Percentiles rank a stretch among this genome's conserved stretches.
These are phyloP conservation scores for Protula sp. DNA, from an alignment of 2,888 invertebrate genomes.

Conservation along the genomic window DNA sequence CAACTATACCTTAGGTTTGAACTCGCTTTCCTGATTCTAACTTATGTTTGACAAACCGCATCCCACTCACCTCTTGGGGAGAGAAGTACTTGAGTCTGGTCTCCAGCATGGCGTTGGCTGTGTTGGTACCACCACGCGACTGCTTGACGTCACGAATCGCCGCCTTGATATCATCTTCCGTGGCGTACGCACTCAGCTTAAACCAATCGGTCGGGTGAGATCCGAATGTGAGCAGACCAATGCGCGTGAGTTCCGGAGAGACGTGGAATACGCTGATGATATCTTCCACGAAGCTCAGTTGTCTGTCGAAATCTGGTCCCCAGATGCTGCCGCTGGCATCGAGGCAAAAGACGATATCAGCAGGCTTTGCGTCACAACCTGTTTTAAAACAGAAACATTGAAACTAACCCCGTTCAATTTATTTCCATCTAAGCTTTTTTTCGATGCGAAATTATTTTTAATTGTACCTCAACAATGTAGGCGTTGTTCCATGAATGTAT, in stretches of 20 bases:
- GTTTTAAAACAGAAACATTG: neutral
- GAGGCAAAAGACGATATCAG: conserved; percentile 2
- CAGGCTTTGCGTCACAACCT: neutral
- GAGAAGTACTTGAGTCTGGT: conserved; percentile 15
- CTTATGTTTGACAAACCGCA: too few relatives aligned
- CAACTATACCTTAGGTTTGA: too few relatives aligned
- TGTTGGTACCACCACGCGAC: conserved; percentile 15
- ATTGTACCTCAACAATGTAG: too few relatives aligned
- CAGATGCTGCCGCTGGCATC: conserved; percentile 37
- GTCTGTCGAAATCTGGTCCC: conserved; percentile 35
- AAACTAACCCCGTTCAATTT: too few relatives aligned
- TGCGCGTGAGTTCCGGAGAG: conserved; percentile 4
- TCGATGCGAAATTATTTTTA: too few relatives aligned
- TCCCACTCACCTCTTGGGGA: neutral
- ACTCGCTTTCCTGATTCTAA: too few relatives aligned
- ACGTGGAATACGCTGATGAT: conserved; percentile 26
- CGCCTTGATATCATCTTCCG: neutral
- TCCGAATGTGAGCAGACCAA: conserved; percentile 21
- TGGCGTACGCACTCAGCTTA: conserved; percentile 4
- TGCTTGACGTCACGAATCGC: conserved; percentile 5
- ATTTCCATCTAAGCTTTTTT: too few relatives aligned
- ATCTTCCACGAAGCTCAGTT: conserved; percentile 32
- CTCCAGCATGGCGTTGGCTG: conserved; percentile 21
- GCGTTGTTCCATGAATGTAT: too few relatives aligned
- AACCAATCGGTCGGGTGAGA: conserved; percentile 22